Conservation (phyloP, 2,888 invertebrate genomes). For the Taphrorychus bicolor region DNA sequence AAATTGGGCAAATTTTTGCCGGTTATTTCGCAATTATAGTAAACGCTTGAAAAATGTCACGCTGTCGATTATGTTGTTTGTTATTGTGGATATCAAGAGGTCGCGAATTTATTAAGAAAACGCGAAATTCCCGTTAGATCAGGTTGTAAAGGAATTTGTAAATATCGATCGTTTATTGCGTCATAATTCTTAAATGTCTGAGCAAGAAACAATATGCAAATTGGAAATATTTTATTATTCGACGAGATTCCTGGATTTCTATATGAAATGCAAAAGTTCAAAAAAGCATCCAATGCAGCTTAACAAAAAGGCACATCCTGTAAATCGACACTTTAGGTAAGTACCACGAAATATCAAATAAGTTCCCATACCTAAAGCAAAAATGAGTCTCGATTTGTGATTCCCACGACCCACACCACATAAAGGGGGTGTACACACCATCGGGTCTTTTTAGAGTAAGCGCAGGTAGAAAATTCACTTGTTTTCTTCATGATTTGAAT, state of each 20-base stretch:
- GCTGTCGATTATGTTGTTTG: too few relatives aligned
- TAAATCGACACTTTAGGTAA: constrained; percentile 20
- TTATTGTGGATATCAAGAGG: not conserved
- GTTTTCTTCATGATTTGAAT: constrained; percentile 7
- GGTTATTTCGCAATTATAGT: too few relatives aligned
- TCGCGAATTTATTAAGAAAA: not conserved
- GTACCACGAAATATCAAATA: constrained; percentile 8
- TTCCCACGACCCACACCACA: constrained; percentile 27
- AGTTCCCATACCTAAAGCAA: constrained; percentile 20
- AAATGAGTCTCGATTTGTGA: not conserved
- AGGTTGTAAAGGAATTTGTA: not conserved
- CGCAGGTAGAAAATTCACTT: constrained; percentile 34
- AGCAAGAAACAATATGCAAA: not conserved
- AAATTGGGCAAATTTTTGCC: too few relatives aligned
- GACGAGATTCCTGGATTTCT: not conserved
- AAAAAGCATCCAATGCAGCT: too few relatives aligned
- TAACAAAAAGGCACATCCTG: constrained; percentile 20
- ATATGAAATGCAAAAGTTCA: not conserved
- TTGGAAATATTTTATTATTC: too few relatives aligned
- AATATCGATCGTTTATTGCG: not conserved
- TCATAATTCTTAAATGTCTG: not conserved
- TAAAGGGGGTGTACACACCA: constrained; percentile 24
- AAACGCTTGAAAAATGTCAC: too few relatives aligned
- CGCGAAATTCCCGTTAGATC: not conserved
- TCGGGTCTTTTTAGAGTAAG: constrained; percentile 1